Base-by-base conservation (phyloP, 2,797 vertebrate genomes). In the Clarias platycephalus region DNA sequence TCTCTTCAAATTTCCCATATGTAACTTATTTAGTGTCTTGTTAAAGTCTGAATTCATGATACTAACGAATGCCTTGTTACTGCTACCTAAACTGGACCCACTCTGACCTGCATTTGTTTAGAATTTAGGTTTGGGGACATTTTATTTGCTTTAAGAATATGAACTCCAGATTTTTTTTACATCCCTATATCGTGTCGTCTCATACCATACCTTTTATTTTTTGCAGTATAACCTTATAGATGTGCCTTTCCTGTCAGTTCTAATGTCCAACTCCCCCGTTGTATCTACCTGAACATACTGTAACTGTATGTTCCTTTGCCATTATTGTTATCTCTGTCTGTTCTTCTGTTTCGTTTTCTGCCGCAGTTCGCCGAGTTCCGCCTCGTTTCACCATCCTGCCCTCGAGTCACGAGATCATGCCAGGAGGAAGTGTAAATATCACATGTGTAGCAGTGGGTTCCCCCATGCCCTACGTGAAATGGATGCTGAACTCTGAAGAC, bases 391-490 rank as follows among this genome's bases (percentile, higher is more conserved):
- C 97, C 94, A 98, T 99, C 92, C 90, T 95, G 62, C 98, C 97
- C 70, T 94, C 95, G 91, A 99, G 96, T 94, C 97, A 98, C 0
- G 98, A 99, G 94, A 98, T 99, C 93, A 99, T 99, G 97, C 98
- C 98, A 0, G 97, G 97, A 0, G 97, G 98, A 86, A 99, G 97
- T 64, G 95, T 99, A 89, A 99, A 99, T 93, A 98, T 99, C 93
- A 99, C 98, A 87, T 99, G 98, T 0, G 98, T 99, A 93, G 98
- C 97, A 0, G 97, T 99, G 92, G 98, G 98, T 15, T 98, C 97
- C 0, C 98, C 98, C 90, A 99, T 99, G 98, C 97, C 98, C 0
- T 98, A 99, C 18, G 98, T 98, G 89, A 99, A 99, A 90, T 99
- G 98, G 98, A 99, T 98, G 97, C 96, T 99, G 92, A 97, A 97